phyloP scores from a whole-genome alignment of 2,888 invertebrate species.

The Carabus problematicus region DNA sequence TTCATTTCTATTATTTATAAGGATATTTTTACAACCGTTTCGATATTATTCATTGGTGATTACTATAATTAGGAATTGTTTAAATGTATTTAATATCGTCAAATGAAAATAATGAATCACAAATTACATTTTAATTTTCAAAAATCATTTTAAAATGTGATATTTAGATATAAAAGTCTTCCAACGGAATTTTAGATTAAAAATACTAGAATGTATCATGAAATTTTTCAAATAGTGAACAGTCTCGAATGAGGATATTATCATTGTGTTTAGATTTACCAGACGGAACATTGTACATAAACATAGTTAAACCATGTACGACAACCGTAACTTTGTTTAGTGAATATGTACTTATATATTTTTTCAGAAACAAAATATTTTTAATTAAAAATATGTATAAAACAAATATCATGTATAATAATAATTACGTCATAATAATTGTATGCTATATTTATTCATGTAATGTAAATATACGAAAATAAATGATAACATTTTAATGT shows the following conservation, averaged over 20 bases:
- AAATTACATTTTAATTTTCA: slow-evolving; percentile 1
- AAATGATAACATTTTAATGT: slow-evolving; percentile 29
- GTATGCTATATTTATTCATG: slow-evolving; percentile 41
- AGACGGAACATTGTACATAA: slow-evolving; percentile 23
- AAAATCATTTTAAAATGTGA: slow-evolving; percentile 41
- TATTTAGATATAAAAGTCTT: slow-evolving; percentile 42
- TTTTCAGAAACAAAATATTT: slow-evolving; percentile 39
- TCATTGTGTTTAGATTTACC: slow-evolving; percentile 29
- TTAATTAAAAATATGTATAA: slow-evolving; percentile 38
- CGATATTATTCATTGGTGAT: slow-evolving; percentile 2
- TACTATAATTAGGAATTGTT: background rate
- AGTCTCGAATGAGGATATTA: slow-evolving; percentile 21
- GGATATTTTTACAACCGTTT: too few species aligned
- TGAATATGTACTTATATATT: slow-evolving; percentile 28
- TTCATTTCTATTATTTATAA: background rate
- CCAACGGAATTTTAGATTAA: slow-evolving; percentile 36
- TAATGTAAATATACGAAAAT: slow-evolving; percentile 38
- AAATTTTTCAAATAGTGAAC: slow-evolving; percentile 12
- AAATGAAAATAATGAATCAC: too few species aligned
- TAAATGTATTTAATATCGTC: too few species aligned
- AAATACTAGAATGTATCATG: slow-evolving; percentile 25
- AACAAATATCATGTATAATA: slow-evolving; percentile 34
- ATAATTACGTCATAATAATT: slow-evolving; percentile 25
- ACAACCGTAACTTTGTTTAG: slow-evolving; percentile 22
- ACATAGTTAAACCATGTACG: slow-evolving; percentile 17